A percentile compares a stretch with the other conserved stretches of the same genome.
phyloP scores from a whole-genome alignment of 2,888 invertebrate species.

The Nymphalis polychloros region DNA sequence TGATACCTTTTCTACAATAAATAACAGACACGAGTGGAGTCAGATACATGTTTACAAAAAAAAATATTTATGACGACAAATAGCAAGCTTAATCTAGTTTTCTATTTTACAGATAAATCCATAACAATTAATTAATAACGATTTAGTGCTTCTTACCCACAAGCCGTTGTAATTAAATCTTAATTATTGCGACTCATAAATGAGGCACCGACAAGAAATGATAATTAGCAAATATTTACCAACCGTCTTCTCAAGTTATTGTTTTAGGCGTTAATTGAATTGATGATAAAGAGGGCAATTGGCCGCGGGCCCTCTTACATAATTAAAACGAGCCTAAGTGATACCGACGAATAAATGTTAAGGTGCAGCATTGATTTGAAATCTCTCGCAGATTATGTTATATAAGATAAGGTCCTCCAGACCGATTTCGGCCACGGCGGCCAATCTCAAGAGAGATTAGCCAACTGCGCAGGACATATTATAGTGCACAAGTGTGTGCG shows the following conservation, averaged over 20 bases:
- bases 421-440: too few species aligned
- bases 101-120: neutral
- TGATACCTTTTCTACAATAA: too few species aligned
- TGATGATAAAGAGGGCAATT: constrained; percentile 24
- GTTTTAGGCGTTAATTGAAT: constrained; percentile 26
- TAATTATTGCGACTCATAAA: constrained; percentile 9
- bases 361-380: neutral
- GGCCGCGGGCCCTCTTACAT: constrained; percentile 18
- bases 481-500: too few species aligned
- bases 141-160: neutral
- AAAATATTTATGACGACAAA: too few species aligned
- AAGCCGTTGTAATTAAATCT: neutral
- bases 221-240: constrained; percentile 21
- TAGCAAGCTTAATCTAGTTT: too few species aligned
- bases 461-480: too few species aligned
- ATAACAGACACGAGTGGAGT: too few species aligned
- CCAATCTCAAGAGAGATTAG: too few species aligned
- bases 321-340: constrained; percentile 25
- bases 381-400: neutral
- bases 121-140: neutral
- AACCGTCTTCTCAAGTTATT: constrained; percentile 21
- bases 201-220: constrained; percentile 8
- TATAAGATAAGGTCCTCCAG: neutral
- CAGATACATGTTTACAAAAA: too few species aligned
- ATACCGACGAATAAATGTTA: constrained; percentile 18